Conservation (phyloP, 2,113 vertebrate species). For the Sapayoa aenigma region DNA sequence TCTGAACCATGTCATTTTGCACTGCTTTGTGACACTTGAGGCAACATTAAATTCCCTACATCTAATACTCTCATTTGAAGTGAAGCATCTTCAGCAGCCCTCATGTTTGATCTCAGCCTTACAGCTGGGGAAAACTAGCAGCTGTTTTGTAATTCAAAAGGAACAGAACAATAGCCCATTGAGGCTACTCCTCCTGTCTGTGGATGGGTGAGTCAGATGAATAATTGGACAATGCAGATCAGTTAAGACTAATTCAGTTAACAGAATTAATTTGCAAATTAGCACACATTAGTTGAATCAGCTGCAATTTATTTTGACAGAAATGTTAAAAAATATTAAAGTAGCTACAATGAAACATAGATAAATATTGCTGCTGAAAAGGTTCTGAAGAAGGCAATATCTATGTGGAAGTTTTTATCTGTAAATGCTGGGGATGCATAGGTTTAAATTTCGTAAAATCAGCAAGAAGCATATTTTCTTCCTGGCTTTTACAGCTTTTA, state of each 20-base stretch:
- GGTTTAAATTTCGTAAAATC: not conserved
- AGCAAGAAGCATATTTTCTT: not conserved
- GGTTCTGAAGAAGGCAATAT: not conserved
- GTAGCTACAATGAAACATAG: not conserved
- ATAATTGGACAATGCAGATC: slow-evolving; percentile 22
- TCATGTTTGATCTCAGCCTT: not conserved
- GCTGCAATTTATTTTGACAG: slow-evolving; percentile 32
- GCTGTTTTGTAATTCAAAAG: slow-evolving; percentile 6
- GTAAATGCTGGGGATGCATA: not conserved
- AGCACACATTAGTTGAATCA: slow-evolving; percentile 34
- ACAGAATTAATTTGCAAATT: slow-evolving; percentile 55
- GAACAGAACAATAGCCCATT: not conserved
- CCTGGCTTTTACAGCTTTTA: not conserved
- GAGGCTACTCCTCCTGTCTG: not conserved
- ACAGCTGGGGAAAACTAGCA: slow-evolving; percentile 19
- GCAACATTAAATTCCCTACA: not conserved
- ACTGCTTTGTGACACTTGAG: not conserved
- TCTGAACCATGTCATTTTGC: not conserved
- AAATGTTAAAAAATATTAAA: slow-evolving; percentile 15
- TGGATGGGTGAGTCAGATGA: not conserved
- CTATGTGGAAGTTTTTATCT: not conserved
- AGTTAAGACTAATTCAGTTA: slow-evolving; percentile 43
- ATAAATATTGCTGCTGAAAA: slow-evolving; percentile 9
- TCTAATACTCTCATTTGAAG: not conserved
- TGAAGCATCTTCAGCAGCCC: not conserved